Percentiles rank a stretch among this genome's conserved stretches.
Conservation (phyloP, 2,797 vertebrate species). For the Coregonus ussuriensis region DNA sequence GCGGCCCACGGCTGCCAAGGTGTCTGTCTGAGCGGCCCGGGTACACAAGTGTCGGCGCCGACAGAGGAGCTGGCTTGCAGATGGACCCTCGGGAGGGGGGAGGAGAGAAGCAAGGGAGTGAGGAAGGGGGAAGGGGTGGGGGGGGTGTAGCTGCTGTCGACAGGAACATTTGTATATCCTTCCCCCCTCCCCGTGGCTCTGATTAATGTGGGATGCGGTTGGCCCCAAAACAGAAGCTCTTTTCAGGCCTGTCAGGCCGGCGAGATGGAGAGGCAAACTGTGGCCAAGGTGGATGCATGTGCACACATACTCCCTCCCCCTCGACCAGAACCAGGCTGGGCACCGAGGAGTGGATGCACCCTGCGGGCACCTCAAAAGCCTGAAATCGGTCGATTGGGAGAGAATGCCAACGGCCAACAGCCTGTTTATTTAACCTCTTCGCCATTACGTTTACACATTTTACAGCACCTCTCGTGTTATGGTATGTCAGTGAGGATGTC, state of each 20-base stretch:
- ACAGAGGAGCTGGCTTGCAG: slow-evolving; percentile 7
- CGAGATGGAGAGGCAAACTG: slow-evolving; percentile 74
- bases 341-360: slow-evolving; percentile 48
- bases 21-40: slow-evolving; percentile 15
- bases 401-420: slow-evolving; percentile 36
- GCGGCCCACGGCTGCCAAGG: slow-evolving; percentile 42
- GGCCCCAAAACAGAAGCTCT: slow-evolving; percentile 68
- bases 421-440: slow-evolving; percentile 9
- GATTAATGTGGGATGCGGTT: slow-evolving; percentile 71
- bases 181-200: slow-evolving; percentile 43
- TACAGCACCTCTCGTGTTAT: neutral
- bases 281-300: slow-evolving; percentile 72
- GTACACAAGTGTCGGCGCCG: neutral
- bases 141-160: neutral
- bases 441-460: neutral
- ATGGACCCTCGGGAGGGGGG: slow-evolving; percentile 13
- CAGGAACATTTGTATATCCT: slow-evolving; percentile 30
- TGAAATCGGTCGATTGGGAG: slow-evolving; percentile 54
- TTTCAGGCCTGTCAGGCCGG: slow-evolving; percentile 65
- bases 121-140: slow-evolving; percentile 12
- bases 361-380: slow-evolving; percentile 59
- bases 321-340: neutral
- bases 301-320: neutral
- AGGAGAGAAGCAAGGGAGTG: slow-evolving; percentile 3
- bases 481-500: neutral